These are phyloP conservation scores for Pogonophryne albipinna DNA, from an alignment of 2,797 vertebrate species.

Conservation along the genomic window DNA sequence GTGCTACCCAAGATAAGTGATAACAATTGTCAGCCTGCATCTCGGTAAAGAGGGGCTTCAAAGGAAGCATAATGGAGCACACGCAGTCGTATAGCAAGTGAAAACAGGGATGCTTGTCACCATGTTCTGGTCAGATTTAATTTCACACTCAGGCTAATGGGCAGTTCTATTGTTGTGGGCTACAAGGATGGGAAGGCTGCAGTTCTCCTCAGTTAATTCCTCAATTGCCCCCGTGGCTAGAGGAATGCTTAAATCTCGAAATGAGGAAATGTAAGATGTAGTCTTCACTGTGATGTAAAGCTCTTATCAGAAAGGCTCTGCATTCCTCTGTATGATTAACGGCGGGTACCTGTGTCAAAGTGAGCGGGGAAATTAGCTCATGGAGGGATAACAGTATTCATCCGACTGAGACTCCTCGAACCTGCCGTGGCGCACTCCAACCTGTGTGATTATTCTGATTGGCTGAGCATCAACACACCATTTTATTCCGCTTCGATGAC, in stretches of 20 bases:
- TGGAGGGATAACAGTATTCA: slow-evolving; percentile 48
- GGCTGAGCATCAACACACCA: slow-evolving; percentile 56
- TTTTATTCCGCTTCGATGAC: slow-evolving; percentile 66
- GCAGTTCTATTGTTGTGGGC: slow-evolving; percentile 61
- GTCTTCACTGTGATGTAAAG: slow-evolving; percentile 62
- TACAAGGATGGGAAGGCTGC: slow-evolving; percentile 33
- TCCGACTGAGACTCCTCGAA: slow-evolving; percentile 33
- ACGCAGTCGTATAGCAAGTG: slow-evolving; percentile 11
- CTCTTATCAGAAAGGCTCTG: slow-evolving; percentile 62
- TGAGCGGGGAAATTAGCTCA: slow-evolving; percentile 53
- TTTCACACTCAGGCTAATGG: slow-evolving; percentile 64
- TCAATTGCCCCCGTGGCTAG: slow-evolving; percentile 56
- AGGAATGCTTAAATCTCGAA: slow-evolving; percentile 69
- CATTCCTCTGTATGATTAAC: slow-evolving; percentile 62
- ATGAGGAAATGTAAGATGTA: slow-evolving; percentile 73
- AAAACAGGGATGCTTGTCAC: slow-evolving; percentile 19
- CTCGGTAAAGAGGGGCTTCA: slow-evolving; percentile 47
- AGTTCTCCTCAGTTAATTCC: slow-evolving; percentile 74
- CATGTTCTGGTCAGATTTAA: slow-evolving; percentile 55
- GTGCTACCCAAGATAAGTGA: slow-evolving; percentile 48
- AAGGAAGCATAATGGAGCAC: slow-evolving; percentile 25
- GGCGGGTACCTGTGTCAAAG: slow-evolving; percentile 46
- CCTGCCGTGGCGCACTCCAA: slow-evolving; percentile 47
- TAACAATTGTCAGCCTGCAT: slow-evolving; percentile 58
- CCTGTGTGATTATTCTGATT: slow-evolving; percentile 72